These are phyloP conservation scores for Chelonoidis abingdonii DNA, from an alignment of 2,113 vertebrate genomes.

Conservation along the genomic window DNA sequence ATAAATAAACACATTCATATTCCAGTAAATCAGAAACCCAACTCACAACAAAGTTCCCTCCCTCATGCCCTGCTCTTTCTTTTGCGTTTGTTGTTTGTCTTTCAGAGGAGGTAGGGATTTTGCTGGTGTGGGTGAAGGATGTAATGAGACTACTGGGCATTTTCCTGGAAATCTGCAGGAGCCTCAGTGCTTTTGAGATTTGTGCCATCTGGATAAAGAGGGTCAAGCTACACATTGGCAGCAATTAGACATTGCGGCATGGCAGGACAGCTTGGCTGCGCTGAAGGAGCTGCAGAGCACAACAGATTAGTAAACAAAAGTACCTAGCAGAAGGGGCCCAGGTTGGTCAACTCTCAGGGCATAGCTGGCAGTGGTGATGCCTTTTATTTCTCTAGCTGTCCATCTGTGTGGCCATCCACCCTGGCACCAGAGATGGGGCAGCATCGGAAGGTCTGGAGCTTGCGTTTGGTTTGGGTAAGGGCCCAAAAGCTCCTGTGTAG, in stretches of 20 bases:
- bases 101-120: slow-evolving; percentile 5
- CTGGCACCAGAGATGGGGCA: background rate
- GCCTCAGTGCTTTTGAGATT: slow-evolving; percentile 36
- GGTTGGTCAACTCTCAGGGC: slow-evolving; percentile 22
- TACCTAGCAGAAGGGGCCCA: slow-evolving; percentile 53
- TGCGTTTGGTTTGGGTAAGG: background rate
- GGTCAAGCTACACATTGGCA: slow-evolving; percentile 73
- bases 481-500: background rate
- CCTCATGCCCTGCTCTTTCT: background rate
- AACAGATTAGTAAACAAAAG: slow-evolving; percentile 56
- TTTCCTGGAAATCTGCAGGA: slow-evolving; percentile 50
- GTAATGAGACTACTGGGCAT: slow-evolving; percentile 63
- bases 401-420: slow-evolving; percentile 44
- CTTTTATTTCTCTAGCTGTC: background rate
- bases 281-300: slow-evolving; percentile 57
- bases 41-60: background rate
- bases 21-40: slow-evolving; percentile 35
- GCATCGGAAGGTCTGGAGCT: background rate
- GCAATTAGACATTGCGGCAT: slow-evolving; percentile 19
- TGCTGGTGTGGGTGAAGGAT: slow-evolving; percentile 5
- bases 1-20: slow-evolving; percentile 79
- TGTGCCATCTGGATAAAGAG: slow-evolving; percentile 81
- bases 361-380: background rate
- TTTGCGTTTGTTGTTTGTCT: background rate
- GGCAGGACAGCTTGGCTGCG: slow-evolving; percentile 5